phyloP scores from a whole-genome alignment of 1,140 invertebrate species.

The Drosophila kanapiae region DNA sequence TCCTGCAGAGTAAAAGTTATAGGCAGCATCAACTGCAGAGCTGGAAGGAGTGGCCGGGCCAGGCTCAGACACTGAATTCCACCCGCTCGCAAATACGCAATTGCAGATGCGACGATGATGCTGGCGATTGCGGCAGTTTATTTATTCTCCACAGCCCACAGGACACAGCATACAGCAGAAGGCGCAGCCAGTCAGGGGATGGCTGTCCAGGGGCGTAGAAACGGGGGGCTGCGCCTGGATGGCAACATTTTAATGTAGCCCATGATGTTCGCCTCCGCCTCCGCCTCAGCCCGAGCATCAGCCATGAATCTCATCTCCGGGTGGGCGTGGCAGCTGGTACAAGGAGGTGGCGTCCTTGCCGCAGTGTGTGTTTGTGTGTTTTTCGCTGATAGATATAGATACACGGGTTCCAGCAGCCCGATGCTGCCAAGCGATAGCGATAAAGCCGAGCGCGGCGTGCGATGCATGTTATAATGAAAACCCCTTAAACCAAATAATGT shows the following conservation, averaged over 20 bases:
- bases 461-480: conserved; percentile 83
- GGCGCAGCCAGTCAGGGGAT: conserved; percentile 19
- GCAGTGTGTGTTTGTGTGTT: conserved; percentile 37
- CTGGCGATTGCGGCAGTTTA: conserved; percentile 80
- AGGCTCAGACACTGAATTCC: conserved; percentile 43
- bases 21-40: conserved; percentile 34
- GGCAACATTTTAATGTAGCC: conserved; percentile 80
- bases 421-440: conserved; percentile 73
- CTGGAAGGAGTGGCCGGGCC: conserved; percentile 22
- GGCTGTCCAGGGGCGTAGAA: background rate
- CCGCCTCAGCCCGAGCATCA: conserved; percentile 8
- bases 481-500: conserved; percentile 82
- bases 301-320: conserved; percentile 54
- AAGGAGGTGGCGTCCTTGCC: conserved; percentile 19
- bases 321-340: conserved; percentile 46
- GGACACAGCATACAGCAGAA: conserved; percentile 1
- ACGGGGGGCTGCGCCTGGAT: conserved; percentile 29
- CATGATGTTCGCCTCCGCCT: conserved; percentile 49
- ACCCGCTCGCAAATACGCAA: conserved; percentile 67
- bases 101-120: conserved; percentile 81
- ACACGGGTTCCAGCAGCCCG: conserved; percentile 54
- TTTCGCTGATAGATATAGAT: conserved; percentile 42
- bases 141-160: conserved; percentile 58
- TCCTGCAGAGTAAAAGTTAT: conserved; percentile 37
- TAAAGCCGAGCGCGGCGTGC: conserved; percentile 74